Evolutionary conservation across 2,113 vertebrate species (phyloP).

Genomic region (Rhinichthys klamathensis): DNA sequence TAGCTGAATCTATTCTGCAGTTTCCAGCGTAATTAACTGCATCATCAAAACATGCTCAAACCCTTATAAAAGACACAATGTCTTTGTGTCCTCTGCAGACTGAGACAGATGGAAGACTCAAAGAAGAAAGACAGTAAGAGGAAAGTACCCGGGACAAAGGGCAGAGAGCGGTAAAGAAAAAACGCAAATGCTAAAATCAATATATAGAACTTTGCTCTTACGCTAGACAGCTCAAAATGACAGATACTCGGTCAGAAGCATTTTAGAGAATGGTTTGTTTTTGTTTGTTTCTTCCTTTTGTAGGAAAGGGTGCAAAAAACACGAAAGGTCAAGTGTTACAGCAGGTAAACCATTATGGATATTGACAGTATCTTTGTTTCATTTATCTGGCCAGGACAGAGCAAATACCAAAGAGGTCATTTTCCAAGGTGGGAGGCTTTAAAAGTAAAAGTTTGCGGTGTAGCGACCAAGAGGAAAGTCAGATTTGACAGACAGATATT

Average conservation of each 20-base stretch:
- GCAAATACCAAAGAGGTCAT: conserved; percentile 12
- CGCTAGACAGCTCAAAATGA: conserved; percentile 36
- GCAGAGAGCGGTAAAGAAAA: conserved; percentile 38
- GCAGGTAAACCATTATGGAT: conserved; percentile 5
- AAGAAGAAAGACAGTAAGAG: conserved; percentile 16
- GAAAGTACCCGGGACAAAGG: conserved; percentile 1
- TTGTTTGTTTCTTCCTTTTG: conserved; percentile 27
- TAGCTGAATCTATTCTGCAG: conserved; percentile 47
- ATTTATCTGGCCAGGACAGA: background rate
- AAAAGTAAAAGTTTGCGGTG: conserved; percentile 35
- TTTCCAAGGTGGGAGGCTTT: background rate
- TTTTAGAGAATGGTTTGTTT: conserved; percentile 41
- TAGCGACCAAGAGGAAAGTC: conserved; percentile 24
- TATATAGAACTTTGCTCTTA: conserved; percentile 45
- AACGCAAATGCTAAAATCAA: conserved; percentile 48
- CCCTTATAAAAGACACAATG: conserved; percentile 47
- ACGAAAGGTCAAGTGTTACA: conserved; percentile 30
- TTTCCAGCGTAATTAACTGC: conserved; percentile 50
- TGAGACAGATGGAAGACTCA: conserved; percentile 47
- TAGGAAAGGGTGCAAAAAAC: conserved; percentile 20
- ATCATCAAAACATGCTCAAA: conserved; percentile 55
- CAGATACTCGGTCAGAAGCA: conserved; percentile 50
- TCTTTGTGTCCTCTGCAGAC: conserved; percentile 41
- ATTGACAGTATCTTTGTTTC: conserved; percentile 27
- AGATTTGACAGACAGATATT: conserved; percentile 20